Percentiles rank a stretch among this genome's conserved stretches.
Conservation (phyloP, 2,113 vertebrate genomes). For the Plotosus lineatus region DNA sequence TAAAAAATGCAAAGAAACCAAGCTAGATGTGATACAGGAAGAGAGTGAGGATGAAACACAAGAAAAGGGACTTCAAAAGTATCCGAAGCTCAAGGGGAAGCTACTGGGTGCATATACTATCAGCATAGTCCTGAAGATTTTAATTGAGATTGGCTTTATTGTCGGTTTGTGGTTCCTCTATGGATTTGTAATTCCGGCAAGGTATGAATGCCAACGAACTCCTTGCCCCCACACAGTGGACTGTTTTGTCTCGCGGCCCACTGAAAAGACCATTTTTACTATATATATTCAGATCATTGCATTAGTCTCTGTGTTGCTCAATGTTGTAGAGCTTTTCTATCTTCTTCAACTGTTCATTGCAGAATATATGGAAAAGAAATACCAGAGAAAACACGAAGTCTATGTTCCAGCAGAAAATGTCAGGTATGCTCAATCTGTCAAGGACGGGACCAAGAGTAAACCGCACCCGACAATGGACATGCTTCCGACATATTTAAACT, state of each 20-base stretch:
- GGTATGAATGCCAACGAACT: constrained; percentile 76
- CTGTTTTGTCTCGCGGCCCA: constrained; percentile 93
- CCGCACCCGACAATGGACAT: constrained; percentile 23
- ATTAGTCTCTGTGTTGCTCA: constrained; percentile 83
- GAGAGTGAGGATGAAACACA: background rate
- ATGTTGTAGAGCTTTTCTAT: constrained; percentile 83
- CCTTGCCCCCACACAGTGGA: constrained; percentile 91
- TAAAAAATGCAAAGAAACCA: constrained; percentile 27
- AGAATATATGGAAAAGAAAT: constrained; percentile 62
- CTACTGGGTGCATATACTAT: constrained; percentile 83
- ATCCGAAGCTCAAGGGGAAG: constrained; percentile 72
- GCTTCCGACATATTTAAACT: constrained; percentile 70
- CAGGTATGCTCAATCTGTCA: constrained; percentile 49
- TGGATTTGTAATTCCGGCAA: constrained; percentile 79
- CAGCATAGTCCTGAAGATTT: constrained; percentile 83
- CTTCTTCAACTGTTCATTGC: constrained; percentile 74
- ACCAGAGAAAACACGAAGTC: constrained; percentile 44
- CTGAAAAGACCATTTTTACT: constrained; percentile 94
- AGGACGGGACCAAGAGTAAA: constrained; percentile 51
- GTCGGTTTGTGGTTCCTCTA: constrained; percentile 89
- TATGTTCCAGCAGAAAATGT: constrained; percentile 27
- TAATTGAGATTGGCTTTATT: constrained; percentile 86
- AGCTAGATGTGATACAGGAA: constrained; percentile 64
- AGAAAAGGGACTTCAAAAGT: background rate
- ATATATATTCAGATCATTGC: constrained; percentile 90